Evolutionary conservation across 2,797 vertebrate species (phyloP).

Genomic region (Phoebastria nigripes): DNA sequence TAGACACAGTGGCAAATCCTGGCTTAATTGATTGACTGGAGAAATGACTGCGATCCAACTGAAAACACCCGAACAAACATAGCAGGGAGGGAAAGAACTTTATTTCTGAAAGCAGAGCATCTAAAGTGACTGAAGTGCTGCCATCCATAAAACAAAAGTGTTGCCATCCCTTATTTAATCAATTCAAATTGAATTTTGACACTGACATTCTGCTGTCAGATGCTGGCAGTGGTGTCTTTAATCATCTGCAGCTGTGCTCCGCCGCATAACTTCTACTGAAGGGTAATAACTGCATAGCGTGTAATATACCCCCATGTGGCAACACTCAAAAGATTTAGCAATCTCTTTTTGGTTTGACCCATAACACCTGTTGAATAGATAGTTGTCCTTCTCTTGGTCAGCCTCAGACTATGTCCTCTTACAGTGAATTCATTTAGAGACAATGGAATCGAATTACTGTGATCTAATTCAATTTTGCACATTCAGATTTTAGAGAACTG

Average conservation of each 20-base stretch:
- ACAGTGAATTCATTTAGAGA: neutral
- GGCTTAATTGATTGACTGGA: slow-evolving; percentile 50
- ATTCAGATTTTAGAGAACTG: slow-evolving; percentile 29
- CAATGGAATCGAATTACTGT: neutral
- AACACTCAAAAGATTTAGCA: neutral
- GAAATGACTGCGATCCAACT: neutral
- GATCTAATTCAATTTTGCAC: slow-evolving; percentile 18
- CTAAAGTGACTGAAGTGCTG: slow-evolving; percentile 55
- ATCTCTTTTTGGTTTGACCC: slow-evolving; percentile 1
- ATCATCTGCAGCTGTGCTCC: slow-evolving; percentile 45
- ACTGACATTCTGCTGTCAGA: slow-evolving; percentile 58
- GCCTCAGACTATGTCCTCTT: neutral
- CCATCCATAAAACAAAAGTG: slow-evolving; percentile 64
- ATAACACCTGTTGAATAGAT: slow-evolving; percentile 24
- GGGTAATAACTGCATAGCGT: neutral
- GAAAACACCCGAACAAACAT: slow-evolving; percentile 42
- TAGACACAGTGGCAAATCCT: slow-evolving; percentile 48
- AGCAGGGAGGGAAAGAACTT: slow-evolving; percentile 32
- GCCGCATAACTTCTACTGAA: neutral
- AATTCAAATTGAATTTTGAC: slow-evolving; percentile 60
- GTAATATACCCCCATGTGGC: neutral
- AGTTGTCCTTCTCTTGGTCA: neutral
- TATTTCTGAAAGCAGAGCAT: slow-evolving; percentile 43
- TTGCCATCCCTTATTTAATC: slow-evolving; percentile 62
- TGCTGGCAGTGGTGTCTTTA: slow-evolving; percentile 27